These are phyloP conservation scores for Nyctibius bracteatus DNA, from an alignment of 2,113 vertebrate species.

Conservation along the genomic window DNA sequence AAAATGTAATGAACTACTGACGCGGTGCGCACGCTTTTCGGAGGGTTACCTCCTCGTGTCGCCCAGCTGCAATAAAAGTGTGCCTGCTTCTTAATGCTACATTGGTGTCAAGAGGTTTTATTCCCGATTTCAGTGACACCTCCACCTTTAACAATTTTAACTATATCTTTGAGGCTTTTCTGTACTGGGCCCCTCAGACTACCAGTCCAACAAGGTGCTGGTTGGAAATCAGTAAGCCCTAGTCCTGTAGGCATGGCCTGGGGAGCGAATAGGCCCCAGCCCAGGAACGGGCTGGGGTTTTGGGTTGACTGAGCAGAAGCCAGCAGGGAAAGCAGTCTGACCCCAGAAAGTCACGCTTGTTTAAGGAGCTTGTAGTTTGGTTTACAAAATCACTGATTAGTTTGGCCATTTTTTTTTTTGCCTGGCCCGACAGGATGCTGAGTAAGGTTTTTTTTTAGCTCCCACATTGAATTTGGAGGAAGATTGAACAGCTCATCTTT, in stretches of 20 bases:
- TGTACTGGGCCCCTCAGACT: background rate
- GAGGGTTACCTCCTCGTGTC: no score
- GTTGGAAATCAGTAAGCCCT: background rate
- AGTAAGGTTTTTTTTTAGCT: background rate
- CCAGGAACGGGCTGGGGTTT: fast-evolving
- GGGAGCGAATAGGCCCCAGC: fast-evolving
- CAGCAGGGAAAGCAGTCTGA: background rate
- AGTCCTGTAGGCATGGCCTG: fast-evolving
- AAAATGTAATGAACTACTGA: no score
- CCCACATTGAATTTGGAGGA: background rate
- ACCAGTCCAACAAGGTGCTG: fast-evolving
- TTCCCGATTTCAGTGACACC: no score
- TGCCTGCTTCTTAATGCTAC: no score
- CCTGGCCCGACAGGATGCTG: background rate
- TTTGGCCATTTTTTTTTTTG: background rate
- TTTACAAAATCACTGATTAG: background rate
- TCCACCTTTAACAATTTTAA: background rate
- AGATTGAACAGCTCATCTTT: background rate
- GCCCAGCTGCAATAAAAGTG: no score
- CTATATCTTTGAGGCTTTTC: background rate
- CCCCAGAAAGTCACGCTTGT: background rate
- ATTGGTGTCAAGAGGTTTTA: no score
- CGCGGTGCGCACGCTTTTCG: no score
- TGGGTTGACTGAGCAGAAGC: background rate
- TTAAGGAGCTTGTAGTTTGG: background rate